phyloP scores from a whole-genome alignment of 1,140 invertebrate genomes.

The Rhynchophorus ferrugineus region DNA sequence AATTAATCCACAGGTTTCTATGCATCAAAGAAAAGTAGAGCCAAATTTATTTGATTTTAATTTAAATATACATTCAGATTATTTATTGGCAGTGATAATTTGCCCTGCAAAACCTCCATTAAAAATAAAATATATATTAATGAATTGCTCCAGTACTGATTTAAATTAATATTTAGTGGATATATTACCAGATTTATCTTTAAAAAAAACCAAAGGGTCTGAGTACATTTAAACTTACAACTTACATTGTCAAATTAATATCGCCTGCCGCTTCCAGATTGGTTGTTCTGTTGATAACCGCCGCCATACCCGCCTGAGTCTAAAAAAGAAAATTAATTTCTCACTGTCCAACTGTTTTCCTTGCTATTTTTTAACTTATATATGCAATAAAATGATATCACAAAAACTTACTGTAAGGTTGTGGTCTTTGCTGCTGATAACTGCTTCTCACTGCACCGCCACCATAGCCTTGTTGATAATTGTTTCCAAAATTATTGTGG shows the following conservation, averaged over 20 bases:
- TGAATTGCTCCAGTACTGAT: too few relatives aligned
- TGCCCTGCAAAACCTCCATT: constrained; percentile 8
- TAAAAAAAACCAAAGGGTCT: neutral
- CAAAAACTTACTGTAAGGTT: constrained; percentile 53
- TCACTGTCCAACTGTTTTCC: constrained; percentile 4
- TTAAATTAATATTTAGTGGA: too few relatives aligned
- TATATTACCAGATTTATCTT: too few relatives aligned
- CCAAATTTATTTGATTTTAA: too few relatives aligned
- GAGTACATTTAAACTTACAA: constrained; percentile 3
- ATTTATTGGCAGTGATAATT: constrained; percentile 2
- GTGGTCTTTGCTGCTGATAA: constrained; percentile 55
- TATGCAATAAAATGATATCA: constrained; percentile 3
- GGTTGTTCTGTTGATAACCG: constrained; percentile 33
- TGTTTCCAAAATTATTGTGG: constrained; percentile 59
- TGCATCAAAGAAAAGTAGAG: too few relatives aligned
- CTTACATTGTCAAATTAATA: constrained; percentile 33
- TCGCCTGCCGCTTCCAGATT: constrained; percentile 41
- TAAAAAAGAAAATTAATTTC: constrained; percentile 22
- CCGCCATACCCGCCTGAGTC: constrained; percentile 27
- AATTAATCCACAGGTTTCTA: too few relatives aligned
- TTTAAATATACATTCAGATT: too few relatives aligned
- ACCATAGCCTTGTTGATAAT: constrained; percentile 67
- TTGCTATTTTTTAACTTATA: neutral
- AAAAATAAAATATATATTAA: neutral
- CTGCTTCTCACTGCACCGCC: constrained; percentile 56